Conservation (phyloP, 2,888 invertebrate genomes). For the Phalera bucephala region DNA sequence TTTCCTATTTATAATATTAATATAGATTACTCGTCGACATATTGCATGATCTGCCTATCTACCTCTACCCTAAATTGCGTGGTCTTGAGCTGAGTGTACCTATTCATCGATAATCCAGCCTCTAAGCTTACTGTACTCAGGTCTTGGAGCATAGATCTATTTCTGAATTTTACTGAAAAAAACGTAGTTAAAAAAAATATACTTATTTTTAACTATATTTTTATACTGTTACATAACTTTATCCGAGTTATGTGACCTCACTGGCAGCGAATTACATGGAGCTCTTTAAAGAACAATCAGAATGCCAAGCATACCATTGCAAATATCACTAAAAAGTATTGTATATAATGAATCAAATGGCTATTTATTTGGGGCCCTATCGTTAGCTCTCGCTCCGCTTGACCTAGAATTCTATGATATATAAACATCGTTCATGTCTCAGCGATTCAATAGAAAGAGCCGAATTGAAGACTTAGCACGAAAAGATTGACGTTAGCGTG, state of each 20-base stretch:
- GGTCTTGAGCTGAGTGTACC: too few species aligned
- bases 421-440: slow-evolving; percentile 33
- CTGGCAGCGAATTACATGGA: background rate
- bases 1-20: too few species aligned
- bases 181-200: background rate
- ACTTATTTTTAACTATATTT: background rate
- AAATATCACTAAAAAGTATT: slow-evolving; percentile 18
- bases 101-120: too few species aligned
- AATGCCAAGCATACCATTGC: slow-evolving; percentile 5
- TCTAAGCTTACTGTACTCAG: too few species aligned
- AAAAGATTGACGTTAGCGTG: too few species aligned
- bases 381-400: slow-evolving; percentile 32
- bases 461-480: too few species aligned
- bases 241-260: background rate
- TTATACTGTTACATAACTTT: background rate
- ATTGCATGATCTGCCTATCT: too few species aligned
- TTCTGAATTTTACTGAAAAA: too few species aligned
- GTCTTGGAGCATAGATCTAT: too few species aligned
- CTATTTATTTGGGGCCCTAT: slow-evolving; percentile 34
- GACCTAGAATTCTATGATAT: slow-evolving; percentile 37
- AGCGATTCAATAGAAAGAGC: slow-evolving; percentile 28
- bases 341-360: slow-evolving; percentile 41
- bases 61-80: too few species aligned
- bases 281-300: slow-evolving; percentile 4
- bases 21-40: too few species aligned